Evolutionary conservation across 1,140 invertebrate genomes (phyloP).

Genomic region (Drosophila melanogaster): Release_6_plus_ISO1_MT NT_037436.4:10428501-10429000

Average conservation of each 20-base stretch:
- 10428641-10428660: conserved; percentile 60
- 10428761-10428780: conserved; percentile 61
- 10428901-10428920: not conserved
- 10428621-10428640: conserved; percentile 78
- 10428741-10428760: conserved; percentile 71
- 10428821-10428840: not conserved
- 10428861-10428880: not conserved
- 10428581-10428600: not conserved
- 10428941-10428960: too few species aligned
- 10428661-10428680: conserved; percentile 39
- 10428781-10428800: conserved; percentile 65
- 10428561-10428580: not conserved
- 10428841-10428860: not conserved
- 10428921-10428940: not conserved
- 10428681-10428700: conserved; percentile 60
- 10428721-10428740: conserved; percentile 67
- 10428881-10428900: too few species aligned
- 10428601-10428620: conserved; percentile 67
- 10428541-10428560: conserved; percentile 21
- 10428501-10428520: conserved; percentile 61
- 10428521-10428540: conserved; percentile 73
- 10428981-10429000: too few species aligned
- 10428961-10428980: too few species aligned
- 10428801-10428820: too few species aligned
- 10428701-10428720: conserved; percentile 18